Evolutionary conservation across 2,113 vertebrate species (phyloP), one percentile per base, ranked within the genome.

Genomic region (Stegastes partitus): DNA sequence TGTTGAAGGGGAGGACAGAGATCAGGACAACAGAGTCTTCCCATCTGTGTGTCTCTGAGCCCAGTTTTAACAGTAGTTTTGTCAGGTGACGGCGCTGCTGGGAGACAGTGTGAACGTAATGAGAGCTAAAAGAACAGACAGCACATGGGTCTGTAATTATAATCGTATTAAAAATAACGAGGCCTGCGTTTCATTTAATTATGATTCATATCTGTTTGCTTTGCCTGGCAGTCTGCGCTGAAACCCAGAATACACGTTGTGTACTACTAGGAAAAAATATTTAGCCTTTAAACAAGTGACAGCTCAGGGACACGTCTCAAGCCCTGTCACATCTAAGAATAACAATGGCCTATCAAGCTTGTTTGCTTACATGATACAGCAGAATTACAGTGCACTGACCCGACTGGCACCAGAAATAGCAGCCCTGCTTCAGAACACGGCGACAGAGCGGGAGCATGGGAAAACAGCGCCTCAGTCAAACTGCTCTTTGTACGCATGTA

Each of bases 351-450:
- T 82, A 83, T 91, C 86, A 84, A 73, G 63, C 71, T 81, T 84
- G 79, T 89, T 90, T 91, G 89, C 84, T 91, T 90, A 89, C 64
- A 77, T 79, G 89, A 90, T 83, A 82, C 80, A 74, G 81, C 74
- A 75, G 69, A 84, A 86, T 82, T 74, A 63, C 81, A 77, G 81
- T 19, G 39, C 81, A 59, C 63, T 77, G 88, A 88, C 80, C 89
- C 26, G 23, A 37, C 64, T 68, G 66, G 63, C 58, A 68, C 77
- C 85, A 86, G 64, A 85, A 89, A 92, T 90, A 85, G 87, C 55
- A 72, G 68, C 56, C 16, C 39, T 14, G 18, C 63, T 70, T 70
- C 53, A 75, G 58, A 44, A 50, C 62, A 34, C 54, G 59, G 51
- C 67, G 84, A 69, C 57, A 44, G 66, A 62, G 51, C 44, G 64